Evolutionary conservation across 2,797 vertebrate genomes (phyloP).

Genomic region (Menidia menidia): DNA sequence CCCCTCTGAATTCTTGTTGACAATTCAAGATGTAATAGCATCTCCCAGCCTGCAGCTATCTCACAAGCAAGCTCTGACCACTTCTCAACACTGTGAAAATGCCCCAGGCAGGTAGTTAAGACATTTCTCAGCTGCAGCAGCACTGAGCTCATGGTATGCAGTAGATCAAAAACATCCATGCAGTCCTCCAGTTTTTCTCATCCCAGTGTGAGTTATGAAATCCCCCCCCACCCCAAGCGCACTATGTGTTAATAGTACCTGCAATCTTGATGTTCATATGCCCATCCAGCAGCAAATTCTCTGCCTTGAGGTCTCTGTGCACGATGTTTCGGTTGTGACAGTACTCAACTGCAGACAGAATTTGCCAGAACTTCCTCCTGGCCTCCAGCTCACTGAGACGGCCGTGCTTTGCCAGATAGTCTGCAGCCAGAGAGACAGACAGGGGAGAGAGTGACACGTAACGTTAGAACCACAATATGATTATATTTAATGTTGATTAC

Average conservation of each 20-base stretch:
- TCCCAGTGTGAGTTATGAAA: conserved; percentile 1
- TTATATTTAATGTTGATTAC: conserved; percentile 29
- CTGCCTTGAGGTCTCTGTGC: conserved; percentile 96
- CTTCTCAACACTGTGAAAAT: conserved; percentile 60
- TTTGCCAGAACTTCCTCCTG: conserved; percentile 98
- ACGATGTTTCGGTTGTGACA: conserved; percentile 95
- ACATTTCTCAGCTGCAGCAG: conserved; percentile 51
- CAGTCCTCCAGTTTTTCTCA: conserved; percentile 24
- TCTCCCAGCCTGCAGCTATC: conserved; percentile 32
- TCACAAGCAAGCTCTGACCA: conserved; percentile 34
- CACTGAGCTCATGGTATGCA: conserved; percentile 42
- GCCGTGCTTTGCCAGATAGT: conserved; percentile 96
- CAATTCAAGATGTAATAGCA: conserved; percentile 19
- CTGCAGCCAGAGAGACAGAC: conserved; percentile 71
- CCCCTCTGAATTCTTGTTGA: conserved; percentile 23
- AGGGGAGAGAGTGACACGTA: conserved; percentile 28
- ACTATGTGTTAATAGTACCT: conserved; percentile 78
- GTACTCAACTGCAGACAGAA: conserved; percentile 95
- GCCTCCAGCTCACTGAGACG: conserved; percentile 94
- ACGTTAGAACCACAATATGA: conserved; percentile 25
- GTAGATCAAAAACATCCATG: conserved; percentile 32
- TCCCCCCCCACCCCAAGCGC: neutral
- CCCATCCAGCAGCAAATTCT: conserved; percentile 94
- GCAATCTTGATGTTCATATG: conserved; percentile 99
- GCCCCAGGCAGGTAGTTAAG: conserved; percentile 43